Evolutionary conservation across 2,797 vertebrate genomes (phyloP).

Genomic region (Alosa sapidissima): DNA sequence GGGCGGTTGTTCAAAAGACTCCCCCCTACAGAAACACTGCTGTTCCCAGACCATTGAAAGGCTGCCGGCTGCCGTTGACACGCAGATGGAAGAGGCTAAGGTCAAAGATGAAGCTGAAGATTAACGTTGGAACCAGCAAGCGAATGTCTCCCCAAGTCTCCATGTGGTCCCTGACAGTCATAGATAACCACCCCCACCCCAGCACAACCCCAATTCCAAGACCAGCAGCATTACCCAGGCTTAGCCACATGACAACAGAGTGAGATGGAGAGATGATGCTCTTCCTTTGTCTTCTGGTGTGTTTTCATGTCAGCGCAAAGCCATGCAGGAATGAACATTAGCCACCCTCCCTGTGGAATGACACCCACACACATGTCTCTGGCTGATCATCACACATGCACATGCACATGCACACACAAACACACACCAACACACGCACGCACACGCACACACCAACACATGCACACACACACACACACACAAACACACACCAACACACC

Average conservation of each 20-base stretch:
- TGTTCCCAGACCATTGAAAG: background rate
- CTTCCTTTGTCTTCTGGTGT: background rate
- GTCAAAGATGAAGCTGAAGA: constrained; percentile 2
- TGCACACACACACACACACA: background rate
- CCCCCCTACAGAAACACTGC: background rate
- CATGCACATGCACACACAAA: background rate
- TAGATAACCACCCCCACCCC: background rate
- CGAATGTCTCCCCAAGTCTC: background rate
- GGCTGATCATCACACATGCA: background rate
- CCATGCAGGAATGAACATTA: background rate
- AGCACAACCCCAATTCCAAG: background rate
- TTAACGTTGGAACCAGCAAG: background rate
- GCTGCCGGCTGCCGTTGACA: background rate
- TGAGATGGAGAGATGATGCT: background rate
- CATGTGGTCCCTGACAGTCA: background rate
- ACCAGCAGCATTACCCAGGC: background rate
- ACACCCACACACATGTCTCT: background rate
- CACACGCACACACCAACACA: background rate
- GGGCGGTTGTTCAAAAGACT: background rate
- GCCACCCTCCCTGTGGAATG: background rate
- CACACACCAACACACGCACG: background rate
- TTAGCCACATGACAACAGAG: background rate
- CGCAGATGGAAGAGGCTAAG: background rate
- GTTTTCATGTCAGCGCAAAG: background rate
- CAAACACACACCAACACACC: background rate